A percentile compares a stretch with the other conserved stretches of the same genome.
Evolutionary conservation across 2,797 vertebrate genomes (phyloP).

Genomic region (Octomys mimax): DNA sequence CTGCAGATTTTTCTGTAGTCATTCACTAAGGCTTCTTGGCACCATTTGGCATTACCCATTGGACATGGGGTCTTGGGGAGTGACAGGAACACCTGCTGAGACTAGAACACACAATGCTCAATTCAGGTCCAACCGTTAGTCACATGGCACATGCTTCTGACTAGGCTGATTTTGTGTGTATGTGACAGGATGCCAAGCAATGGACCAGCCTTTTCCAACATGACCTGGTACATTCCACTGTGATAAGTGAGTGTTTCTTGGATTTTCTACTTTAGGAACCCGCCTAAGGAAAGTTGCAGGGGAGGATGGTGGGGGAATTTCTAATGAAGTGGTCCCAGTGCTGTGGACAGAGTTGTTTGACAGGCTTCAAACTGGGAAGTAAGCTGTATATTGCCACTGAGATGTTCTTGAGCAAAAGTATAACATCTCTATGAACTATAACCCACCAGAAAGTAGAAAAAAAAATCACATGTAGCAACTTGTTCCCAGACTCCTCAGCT

Average conservation of each 20-base stretch:
- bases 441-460: background rate
- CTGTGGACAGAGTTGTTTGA: background rate
- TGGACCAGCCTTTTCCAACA: background rate
- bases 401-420: background rate
- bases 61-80: background rate
- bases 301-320: fast-evolving
- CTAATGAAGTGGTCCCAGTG: background rate
- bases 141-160: constrained; percentile 54
- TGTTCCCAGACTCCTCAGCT: background rate
- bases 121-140: constrained; percentile 60
- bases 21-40: constrained; percentile 57
- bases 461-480: background rate
- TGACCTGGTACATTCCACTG: constrained; percentile 52
- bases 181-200: constrained; percentile 51
- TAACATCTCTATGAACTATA: too few relatives aligned
- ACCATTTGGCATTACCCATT: constrained; percentile 56
- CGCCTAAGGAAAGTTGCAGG: constrained; percentile 44
- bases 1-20: background rate
- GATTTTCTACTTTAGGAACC: constrained; percentile 2
- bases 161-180: constrained; percentile 37
- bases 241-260: constrained; percentile 37
- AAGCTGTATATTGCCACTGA: background rate
- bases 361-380: background rate
- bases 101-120: constrained; percentile 23
- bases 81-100: constrained; percentile 65